Base-by-base conservation (phyloP, 2,888 invertebrate species). In the Nemapogon koenigi region DNA sequence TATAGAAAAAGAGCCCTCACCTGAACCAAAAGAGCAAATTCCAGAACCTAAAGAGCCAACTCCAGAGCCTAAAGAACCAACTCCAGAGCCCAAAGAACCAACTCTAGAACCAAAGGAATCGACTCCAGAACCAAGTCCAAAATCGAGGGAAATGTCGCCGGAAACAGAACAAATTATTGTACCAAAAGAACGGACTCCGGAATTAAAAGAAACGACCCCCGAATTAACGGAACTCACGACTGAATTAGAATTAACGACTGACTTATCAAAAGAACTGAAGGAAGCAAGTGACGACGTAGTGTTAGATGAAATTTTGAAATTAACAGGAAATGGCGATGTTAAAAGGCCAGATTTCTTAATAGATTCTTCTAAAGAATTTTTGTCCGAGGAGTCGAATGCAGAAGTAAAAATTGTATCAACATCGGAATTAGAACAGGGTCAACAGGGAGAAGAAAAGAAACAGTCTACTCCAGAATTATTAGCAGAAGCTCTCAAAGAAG, bases 401-500 rank as follows among this genome's bases (percentile, higher is more conserved):
- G 58, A 44, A 44, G 46, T 11, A 47, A 52, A 28, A 44, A 50
- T 35, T 43, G 41, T 42, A 17, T 44, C 49, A 19, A 51, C 52
- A 13, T 48, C 49, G 39, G 64, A 67, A 37, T 67, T 70, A 31
- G 52, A 51, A 13, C 51, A 53, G 22, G n/a, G n/a, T n/a, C n/a
- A n/a, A n/a, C n/a, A n/a, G n/a, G 53, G 57, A 37, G 49, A 55
- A 31, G 49, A 60, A 39, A 55, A 55, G 15, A 61, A 60, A 39
- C 54, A 57, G 40, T 53, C 62, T 7, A 70, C 72, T 6, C 61
- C 62, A 15, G 68, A 70, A 42, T 60, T 71, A 39, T 44, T 75
- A 37, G 70, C 67, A 44, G 73, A 75, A 45, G 71, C 73, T 17
- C 51, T 70, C 15, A 60, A 59, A 43, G 69, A 67, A 37, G 52